A percentile compares a stretch with the other conserved stretches of the same genome.
These are phyloP conservation scores for Medauroidea extradentata DNA, from an alignment of 1,140 invertebrate species.

Conservation along the genomic window DNA sequence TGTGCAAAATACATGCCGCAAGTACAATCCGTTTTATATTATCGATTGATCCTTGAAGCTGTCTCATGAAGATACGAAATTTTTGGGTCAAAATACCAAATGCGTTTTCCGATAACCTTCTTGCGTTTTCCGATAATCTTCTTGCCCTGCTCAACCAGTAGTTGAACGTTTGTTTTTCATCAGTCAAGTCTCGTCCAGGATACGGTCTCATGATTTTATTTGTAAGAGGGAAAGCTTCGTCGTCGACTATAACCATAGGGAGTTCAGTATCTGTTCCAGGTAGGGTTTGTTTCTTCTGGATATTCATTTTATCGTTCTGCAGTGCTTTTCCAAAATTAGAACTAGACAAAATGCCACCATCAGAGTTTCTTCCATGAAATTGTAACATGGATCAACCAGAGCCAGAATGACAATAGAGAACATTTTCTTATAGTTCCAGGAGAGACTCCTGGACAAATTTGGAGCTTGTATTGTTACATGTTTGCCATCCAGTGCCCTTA, in stretches of 20 bases:
- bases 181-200: conserved; percentile 16
- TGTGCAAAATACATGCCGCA: too few species aligned
- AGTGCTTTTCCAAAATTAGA: conserved; percentile 31
- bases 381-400: conserved; percentile 36
- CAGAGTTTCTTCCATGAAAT: conserved; percentile 38
- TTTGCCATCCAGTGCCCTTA: conserved; percentile 36
- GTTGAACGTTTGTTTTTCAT: conserved; percentile 37
- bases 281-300: conserved; percentile 21
- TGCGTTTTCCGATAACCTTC: conserved; percentile 39
- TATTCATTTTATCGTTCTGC: conserved; percentile 21
- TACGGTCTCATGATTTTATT: conserved; percentile 37
- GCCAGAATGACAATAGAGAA: conserved; percentile 43
- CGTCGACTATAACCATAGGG: conserved; percentile 36
- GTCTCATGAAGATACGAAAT: conserved; percentile 38
- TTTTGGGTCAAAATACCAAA: conserved; percentile 43
- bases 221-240: conserved; percentile 42
- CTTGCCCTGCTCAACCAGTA: conserved; percentile 30
- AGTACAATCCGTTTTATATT: too few species aligned
- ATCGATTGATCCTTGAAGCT: conserved; percentile 15
- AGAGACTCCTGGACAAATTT: conserved; percentile 33
- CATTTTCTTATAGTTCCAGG: conserved; percentile 45
- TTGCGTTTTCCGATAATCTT: conserved; percentile 40
- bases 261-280: conserved; percentile 23
- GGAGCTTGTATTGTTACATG: conserved; percentile 36
- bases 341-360: conserved; percentile 21